These are phyloP conservation scores for Harpalus rubripes DNA, from an alignment of 2,888 invertebrate genomes.

Conservation along the genomic window DNA sequence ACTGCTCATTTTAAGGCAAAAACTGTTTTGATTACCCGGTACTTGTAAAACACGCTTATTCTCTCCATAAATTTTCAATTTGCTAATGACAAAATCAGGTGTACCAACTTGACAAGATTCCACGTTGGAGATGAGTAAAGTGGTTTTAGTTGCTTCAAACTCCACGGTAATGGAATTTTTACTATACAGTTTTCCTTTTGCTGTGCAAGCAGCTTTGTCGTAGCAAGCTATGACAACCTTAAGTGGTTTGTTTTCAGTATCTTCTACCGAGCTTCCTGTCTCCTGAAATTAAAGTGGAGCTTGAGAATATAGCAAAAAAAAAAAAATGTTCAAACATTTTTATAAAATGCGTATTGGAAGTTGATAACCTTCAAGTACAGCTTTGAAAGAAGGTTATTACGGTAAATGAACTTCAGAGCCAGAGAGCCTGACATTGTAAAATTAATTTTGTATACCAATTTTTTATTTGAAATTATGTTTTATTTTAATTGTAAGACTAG, in stretches of 20 bases:
- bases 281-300: conserved; percentile 25
- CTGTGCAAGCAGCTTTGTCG: not conserved
- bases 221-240: conserved; percentile 19
- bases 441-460: too few species aligned
- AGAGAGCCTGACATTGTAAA: too few species aligned
- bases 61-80: conserved; percentile 12
- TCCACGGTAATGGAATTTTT: conserved; percentile 19
- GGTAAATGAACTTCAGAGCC: not conserved
- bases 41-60: not conserved
- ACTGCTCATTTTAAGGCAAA: not conserved
- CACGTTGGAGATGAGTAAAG: not conserved
- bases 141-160: not conserved
- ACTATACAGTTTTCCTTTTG: conserved; percentile 2
- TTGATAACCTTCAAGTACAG: not conserved
- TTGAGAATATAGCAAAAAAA: too few species aligned
- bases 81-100: conserved; percentile 9
- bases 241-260: not conserved
- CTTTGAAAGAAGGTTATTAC: not conserved
- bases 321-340: not conserved
- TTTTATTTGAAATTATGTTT: too few species aligned
- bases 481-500: too few species aligned
- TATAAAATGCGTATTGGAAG: not conserved
- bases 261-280: conserved; percentile 11
- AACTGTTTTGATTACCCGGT: not conserved
- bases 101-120: not conserved